Evolutionary conservation across 2,888 invertebrate species (phyloP), one percentile per base, ranked within the genome.

Genomic region (Parelbella ahira): DNA sequence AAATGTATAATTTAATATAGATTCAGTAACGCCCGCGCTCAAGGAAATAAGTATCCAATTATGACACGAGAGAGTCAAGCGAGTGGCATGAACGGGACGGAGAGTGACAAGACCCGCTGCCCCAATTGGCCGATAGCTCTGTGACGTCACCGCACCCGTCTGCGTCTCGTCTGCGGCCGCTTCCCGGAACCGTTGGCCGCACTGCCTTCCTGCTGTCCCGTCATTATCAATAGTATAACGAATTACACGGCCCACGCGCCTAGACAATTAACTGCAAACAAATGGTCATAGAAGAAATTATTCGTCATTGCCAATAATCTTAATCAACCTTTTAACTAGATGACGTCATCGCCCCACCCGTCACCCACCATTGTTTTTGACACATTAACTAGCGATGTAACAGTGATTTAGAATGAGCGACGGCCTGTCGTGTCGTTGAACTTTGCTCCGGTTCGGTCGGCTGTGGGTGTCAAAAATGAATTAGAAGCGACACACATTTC

Each of bases 131-230:
- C 51, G 60, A 45, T 67, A 65, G 62, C 50, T 52, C 47, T 25
- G 54, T 83, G 79, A 83, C 84, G 82, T 82, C 82, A 86, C 83
- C n/a, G n/a, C n/a, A 81, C 32, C 84, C 74, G 39, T 39, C 39
- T 39, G 32, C 32, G 32, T 11, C 39, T 32, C 39, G 41, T 41
- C 86, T 86, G 68, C 66, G 69, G 68, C 59, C 68, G 69, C 73
- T 83, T 84, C 82, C 80, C 78, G 78, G 81, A 81, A 81, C 76
- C 66, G 58, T 65, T 72, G 68, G 68, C 72, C 72, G 63, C 68
- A 63, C 51, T 67, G 72, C 72, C 75, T 78, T 79, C 77, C 75
- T 75, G 68, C 61, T 63, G 59, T 62, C 63, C 59, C 60, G 70
- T 64, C 71, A 72, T 71, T 78, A 71, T 67, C 63, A 60, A 63